A percentile compares a stretch with the other conserved stretches of the same genome.
These are phyloP conservation scores for Actenoides lindsayi DNA, from an alignment of 2,113 vertebrate genomes.

Conservation along the genomic window DNA sequence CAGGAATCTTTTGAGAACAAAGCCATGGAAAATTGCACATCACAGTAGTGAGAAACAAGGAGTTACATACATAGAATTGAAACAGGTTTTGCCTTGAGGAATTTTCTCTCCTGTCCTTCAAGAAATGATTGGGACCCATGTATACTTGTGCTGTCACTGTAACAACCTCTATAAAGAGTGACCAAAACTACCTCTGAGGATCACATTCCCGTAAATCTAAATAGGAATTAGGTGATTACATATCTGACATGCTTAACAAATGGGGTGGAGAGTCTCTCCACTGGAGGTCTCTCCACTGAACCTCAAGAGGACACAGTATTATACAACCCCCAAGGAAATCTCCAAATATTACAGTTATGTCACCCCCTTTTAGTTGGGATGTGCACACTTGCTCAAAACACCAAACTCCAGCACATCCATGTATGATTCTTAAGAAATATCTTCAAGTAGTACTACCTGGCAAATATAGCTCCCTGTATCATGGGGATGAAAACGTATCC, in stretches of 20 bases:
- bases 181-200: not conserved
- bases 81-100: not conserved
- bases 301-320: not conserved
- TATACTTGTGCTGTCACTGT: not conserved
- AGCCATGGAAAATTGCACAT: not conserved
- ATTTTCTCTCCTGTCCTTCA: not conserved
- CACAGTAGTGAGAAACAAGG: not conserved
- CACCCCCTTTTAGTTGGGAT: not conserved
- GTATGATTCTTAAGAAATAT: not conserved
- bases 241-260: not conserved
- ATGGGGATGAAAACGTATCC: not conserved
- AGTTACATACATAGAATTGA: not conserved
- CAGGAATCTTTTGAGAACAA: not conserved
- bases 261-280: not conserved
- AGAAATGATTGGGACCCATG: fast-evolving
- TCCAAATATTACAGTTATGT: not conserved
- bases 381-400: not conserved
- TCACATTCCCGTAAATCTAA: not conserved
- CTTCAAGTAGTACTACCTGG: not conserved
- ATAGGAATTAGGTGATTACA: not conserved
- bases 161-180: not conserved
- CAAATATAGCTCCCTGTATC: not conserved
- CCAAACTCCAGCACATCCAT: not conserved
- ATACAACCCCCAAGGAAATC: not conserved
- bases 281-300: not conserved